Evolutionary conservation across 1,140 invertebrate species (phyloP), one percentile per base, ranked within the genome.

Genomic region (Melitaea cinxia): DNA sequence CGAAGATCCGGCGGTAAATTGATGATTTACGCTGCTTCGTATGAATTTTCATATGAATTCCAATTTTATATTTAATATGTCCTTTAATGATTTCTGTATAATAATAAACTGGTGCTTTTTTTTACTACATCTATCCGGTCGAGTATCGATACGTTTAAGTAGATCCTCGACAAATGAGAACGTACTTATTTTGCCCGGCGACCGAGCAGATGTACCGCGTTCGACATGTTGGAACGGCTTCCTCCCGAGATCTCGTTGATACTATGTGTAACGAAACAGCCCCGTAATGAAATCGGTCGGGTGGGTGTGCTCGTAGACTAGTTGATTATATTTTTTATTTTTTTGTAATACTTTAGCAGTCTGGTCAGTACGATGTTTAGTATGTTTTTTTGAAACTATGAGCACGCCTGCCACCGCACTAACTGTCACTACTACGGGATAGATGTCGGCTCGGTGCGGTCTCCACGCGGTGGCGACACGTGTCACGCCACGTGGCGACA

Each of bases 141-240:
- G 30, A 37, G 37, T 17, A 19, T 42, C 17, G 10, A 17, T 42
- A 9, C 1, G 15, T 42, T 15, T 42, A 7, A 7, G 17, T 9
- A 1, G 2, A 42, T 42, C 5, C 17, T 42, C 2, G 37, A 42
- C 37, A 17, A 19, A 15, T 7, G 9, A 7, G 5, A 42, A 42
- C 9, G 14, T 42, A 17, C 17, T 42, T 42, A 4, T 17, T 42
- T 42, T 4, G 15, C 12, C 15, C 0, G 10, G 5, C 39, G 17
- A 7, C 39, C 1, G 5, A 56, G 60, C 52, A 42, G 15, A 9
- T 45, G 42, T 47, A n/a, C 42, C 42, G 53, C 37, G 45, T 50
- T 26, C 39, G 55, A 15, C 24, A 42, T 15, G 37, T 42, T 15
- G 15, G 4, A 17, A 42, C 37, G 37, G 37, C 37, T 17, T 28